Conservation (phyloP, 2,113 vertebrate species). For the Caranx ignobilis region DNA sequence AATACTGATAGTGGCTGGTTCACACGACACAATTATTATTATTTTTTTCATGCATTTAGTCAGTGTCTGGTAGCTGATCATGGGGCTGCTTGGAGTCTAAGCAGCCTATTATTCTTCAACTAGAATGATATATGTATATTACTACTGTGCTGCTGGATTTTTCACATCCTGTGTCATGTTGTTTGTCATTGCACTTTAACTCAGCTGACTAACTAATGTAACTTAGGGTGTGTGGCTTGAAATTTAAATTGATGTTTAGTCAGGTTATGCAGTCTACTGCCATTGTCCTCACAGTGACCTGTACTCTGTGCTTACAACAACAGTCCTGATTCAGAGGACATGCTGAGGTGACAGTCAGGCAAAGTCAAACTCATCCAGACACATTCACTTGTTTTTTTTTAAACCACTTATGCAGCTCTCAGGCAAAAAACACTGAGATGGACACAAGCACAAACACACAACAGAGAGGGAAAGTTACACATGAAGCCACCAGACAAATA, state of each 20-base stretch:
- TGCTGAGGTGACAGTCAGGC: conserved; percentile 39
- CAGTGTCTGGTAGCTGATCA: background rate
- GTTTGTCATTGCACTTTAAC: background rate
- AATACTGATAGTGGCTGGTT: conserved; percentile 38
- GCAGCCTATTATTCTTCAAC: background rate
- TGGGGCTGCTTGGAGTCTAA: background rate
- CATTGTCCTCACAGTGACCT: conserved; percentile 43
- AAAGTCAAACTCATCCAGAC: conserved; percentile 45
- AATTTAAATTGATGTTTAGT: background rate
- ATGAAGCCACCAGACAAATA: conserved; percentile 28
- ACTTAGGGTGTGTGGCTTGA: background rate
- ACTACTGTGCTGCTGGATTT: background rate
- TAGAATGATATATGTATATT: background rate
- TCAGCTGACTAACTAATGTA: background rate
- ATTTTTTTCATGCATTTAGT: conserved; percentile 20
- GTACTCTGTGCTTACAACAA: conserved; percentile 36
- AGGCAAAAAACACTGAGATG: background rate
- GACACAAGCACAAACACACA: conserved; percentile 1
- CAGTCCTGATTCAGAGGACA: conserved; percentile 33
- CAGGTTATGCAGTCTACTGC: background rate
- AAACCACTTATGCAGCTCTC: conserved; percentile 23
- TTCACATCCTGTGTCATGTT: background rate
- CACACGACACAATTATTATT: background rate
- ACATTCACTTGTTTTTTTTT: conserved; percentile 20
- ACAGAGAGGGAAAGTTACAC: background rate